These are phyloP conservation scores for Formicarius rufipectus DNA, from an alignment of 2,113 vertebrate species.

Conservation along the genomic window DNA sequence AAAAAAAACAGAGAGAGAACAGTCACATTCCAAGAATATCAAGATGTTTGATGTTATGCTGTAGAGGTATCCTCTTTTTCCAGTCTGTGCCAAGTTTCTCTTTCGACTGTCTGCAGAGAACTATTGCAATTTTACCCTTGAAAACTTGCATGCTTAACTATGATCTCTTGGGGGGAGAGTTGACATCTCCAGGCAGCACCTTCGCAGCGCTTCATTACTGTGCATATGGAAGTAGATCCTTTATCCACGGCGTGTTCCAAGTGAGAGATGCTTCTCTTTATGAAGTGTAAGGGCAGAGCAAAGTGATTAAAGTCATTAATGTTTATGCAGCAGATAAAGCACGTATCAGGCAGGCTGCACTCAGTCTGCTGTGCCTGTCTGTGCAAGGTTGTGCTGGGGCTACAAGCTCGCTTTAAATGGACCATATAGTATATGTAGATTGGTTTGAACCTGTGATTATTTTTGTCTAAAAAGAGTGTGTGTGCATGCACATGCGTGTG, in stretches of 20 bases:
- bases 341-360: background rate
- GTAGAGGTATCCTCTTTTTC: background rate
- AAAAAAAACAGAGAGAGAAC: background rate
- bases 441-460: background rate
- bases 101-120: background rate
- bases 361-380: background rate
- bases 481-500: fast-evolving
- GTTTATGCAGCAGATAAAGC: constrained; percentile 6
- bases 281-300: constrained; percentile 15
- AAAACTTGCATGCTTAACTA: background rate
- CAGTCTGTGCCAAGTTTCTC: background rate
- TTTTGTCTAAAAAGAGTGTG: background rate
- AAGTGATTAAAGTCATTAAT: constrained; percentile 36
- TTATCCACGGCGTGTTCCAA: background rate
- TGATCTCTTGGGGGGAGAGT: background rate
- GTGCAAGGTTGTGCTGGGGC: background rate
- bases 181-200: background rate
- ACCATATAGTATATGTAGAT: background rate
- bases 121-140: constrained; percentile 19
- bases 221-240: constrained; percentile 6
- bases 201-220: background rate
- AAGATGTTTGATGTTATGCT: background rate
- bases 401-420: background rate
- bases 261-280: background rate
- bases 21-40: background rate